Base-by-base conservation (phyloP, 2,888 invertebrate species). In the Calliphora vomitoria region DNA sequence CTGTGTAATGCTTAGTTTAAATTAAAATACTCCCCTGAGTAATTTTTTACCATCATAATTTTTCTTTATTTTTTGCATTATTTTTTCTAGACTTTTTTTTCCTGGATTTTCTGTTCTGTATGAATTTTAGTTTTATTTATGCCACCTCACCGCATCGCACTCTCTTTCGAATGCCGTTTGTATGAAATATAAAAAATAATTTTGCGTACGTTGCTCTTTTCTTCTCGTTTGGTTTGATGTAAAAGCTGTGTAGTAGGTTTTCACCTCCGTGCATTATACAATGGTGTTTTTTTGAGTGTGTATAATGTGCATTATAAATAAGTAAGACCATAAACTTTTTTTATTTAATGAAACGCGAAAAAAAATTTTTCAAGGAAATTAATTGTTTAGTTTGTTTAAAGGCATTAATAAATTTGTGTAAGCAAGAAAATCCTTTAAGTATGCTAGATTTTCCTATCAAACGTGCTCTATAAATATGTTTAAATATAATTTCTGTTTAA, bases 11-110 rank as follows among this genome's bases (percentile, higher is more conserved):
- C 82, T 87, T 82, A 85, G 82, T 82, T 82, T 85, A 87, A 82
- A 85, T 87, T 87, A 87, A 87, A 87, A 87, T 85, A 85, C 82
- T 71, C 85, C 84, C 87, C 78, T 85, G 85, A 79, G 87, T 82
- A 79, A 85, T 85, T 85, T 85, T 87, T 87, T 71, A 60, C 79
- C 87, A 47, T 87, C 85, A 87, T 87, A 85, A 87, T 82, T 85
- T 87, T 72, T 25, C 35, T 68, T 4, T n/a, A 31, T 69, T 31
- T 35, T 74, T 0, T 68, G 15, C 31, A 58, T 3, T 25, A 47
- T 60, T 62, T 69, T 44, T 13, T 69, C 2, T 13, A 80, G 13
- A 50, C 18, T 50, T 79, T 60, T 80, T 71, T 64, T 15, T 20
- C 2, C 2, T 13, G 71, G 13, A 50, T 18, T 50, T 79, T 60